Evolutionary conservation across 2,797 vertebrate genomes (phyloP), one percentile per base, ranked within the genome.

Genomic region (Crypturellus tataupa): DNA sequence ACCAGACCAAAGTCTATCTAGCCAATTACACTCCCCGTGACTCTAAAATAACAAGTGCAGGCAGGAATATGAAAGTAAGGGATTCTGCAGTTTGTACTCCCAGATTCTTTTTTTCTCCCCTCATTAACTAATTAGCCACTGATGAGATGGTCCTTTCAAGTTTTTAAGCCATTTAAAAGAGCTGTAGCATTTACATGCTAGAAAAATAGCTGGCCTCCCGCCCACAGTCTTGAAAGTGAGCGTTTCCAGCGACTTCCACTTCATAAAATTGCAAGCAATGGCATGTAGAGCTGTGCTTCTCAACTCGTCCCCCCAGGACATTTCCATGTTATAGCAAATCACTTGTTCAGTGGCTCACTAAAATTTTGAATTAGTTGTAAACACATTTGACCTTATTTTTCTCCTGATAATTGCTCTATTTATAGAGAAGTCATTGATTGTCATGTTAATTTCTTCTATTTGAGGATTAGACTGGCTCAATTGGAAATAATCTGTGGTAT

Each of bases 371-470:
- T 93, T 87, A 91, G 49, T 73, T 82, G 72, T 92, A 96, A 97
- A 97, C 94, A 95, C 8, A 90, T 85, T 85, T 95, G 91, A 97
- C 92, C 80, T 92, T 96, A 84, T 90, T 95, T 97, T 96, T 86
- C 69, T 89, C 90, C 69, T 90, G 84, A 94, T 82, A 95, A 91
- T 89, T 90, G 68, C 73, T 89, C 58, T 91, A 80, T 95, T 92
- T 95, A 92, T 94, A 87, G 68, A 96, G 51, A 94, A 94, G 67
- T 79, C 77, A 79, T 31, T 95, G 81, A 89, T 80, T 86, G 53
- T 90, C 56, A 90, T 81, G 58, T 33, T 81, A 65, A 95, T 91
- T 91, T 94, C 40, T 93, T 85, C 75, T 64, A 33, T 51, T 80
- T 2, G 12, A 68, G 33, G 33, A 72, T 91, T 56, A 88, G 27